A percentile compares a stretch with the other conserved stretches of the same genome.
phyloP scores from a whole-genome alignment of 1,140 invertebrate species.

The Eufriesea mexicana region DNA sequence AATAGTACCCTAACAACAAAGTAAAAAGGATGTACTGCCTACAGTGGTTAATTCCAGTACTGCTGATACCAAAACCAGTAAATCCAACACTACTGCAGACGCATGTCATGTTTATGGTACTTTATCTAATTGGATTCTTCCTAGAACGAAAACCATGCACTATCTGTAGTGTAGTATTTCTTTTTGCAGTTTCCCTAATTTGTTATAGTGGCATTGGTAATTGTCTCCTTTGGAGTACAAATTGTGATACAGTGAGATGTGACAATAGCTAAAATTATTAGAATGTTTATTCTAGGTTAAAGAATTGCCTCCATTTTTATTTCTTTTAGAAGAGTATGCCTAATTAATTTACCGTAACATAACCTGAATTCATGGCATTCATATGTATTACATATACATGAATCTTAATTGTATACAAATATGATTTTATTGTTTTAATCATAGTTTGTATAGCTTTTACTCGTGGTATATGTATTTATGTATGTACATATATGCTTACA shows the following conservation, averaged over 20 bases:
- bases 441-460: background rate
- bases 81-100: slow-evolving; percentile 97
- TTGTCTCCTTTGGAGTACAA: slow-evolving; percentile 94
- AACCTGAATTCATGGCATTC: slow-evolving; percentile 1
- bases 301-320: slow-evolving; percentile 30
- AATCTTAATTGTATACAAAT: slow-evolving; percentile 12
- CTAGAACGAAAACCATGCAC: slow-evolving; percentile 97
- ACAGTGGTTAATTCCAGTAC: slow-evolving; percentile 98
- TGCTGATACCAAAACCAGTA: slow-evolving; percentile 97
- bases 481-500: background rate
- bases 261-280: slow-evolving; percentile 83
- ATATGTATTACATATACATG: slow-evolving; percentile 10
- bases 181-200: slow-evolving; percentile 95
- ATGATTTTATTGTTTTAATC: slow-evolving; percentile 19
- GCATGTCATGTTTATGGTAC: slow-evolving; percentile 97
- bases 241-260: slow-evolving; percentile 89
- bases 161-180: slow-evolving; percentile 96
- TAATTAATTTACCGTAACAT: slow-evolving; percentile 15
- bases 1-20: slow-evolving; percentile 15
- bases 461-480: slow-evolving; percentile 12
- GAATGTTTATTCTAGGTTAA: slow-evolving; percentile 7
- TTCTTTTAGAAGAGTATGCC: slow-evolving; percentile 20
- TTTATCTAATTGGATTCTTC: slow-evolving; percentile 96
- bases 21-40: slow-evolving; percentile 95
- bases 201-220: slow-evolving; percentile 98